Base-by-base conservation (phyloP, 1,140 invertebrate genomes). In the Trachymyrmex cornetzi region DNA sequence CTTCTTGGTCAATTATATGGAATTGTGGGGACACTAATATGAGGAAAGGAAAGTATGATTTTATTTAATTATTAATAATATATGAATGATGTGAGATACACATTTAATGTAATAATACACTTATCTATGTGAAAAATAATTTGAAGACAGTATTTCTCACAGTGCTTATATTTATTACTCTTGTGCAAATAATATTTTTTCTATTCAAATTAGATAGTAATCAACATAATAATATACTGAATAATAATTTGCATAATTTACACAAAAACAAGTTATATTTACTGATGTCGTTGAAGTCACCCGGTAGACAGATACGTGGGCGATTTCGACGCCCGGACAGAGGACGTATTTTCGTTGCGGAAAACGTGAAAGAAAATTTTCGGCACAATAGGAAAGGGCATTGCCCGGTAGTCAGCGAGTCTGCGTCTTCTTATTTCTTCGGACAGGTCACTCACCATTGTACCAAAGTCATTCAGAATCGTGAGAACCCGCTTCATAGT, bases 251-350 rank as follows among this genome's bases (percentile, higher is more conserved):
- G 12, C 24, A 27, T 69, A 48, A 74, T 75, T 84, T 34, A 24
- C 6, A 34, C 12, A 50, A 61, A 71, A 22, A 74, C 7, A 12
- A 44, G 24, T 63, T n/a, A 22, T 57, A 89, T 74, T 75, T 89
- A 55, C 53, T 48, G 34, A 19, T 84, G 22, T 74, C 90, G 81
- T 92, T 90, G 90, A 92, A 91, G 67, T 92, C 91, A 91, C 91
- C 89, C 72, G 69, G 84, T 81, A 74, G 67, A 88, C 79, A 82
- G 71, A 71, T 48, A 74, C n/a, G 71, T 80, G 48, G 85, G 92
- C 90, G 92, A 92, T 89, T 90, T 92, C 92, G 92, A 92, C 82
- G 92, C 92, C 89, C 66, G 92, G 71, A 57, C 57, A 55, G 79
- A 79, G 85, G 50, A 79, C 63, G 48, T 64, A 67, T 81, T 44